These are phyloP conservation scores for Chelmon rostratus DNA, from an alignment of 2,797 vertebrate species.

Conservation along the genomic window DNA sequence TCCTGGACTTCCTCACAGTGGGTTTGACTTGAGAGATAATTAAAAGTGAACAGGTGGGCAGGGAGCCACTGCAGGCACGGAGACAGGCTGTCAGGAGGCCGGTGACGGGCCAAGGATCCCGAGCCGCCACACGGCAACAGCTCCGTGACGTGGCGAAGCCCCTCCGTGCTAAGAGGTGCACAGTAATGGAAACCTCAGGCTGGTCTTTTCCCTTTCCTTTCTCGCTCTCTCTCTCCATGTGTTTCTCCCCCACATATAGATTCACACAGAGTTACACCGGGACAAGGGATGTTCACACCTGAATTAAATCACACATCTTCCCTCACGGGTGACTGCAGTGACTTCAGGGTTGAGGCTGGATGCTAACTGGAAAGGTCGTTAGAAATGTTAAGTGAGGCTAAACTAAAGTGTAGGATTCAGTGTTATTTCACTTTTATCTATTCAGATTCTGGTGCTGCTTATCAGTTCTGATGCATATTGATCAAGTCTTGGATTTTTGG, in stretches of 20 bases:
- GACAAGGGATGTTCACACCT: slow-evolving; percentile 18
- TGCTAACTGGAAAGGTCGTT: neutral
- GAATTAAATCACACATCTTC: slow-evolving; percentile 39
- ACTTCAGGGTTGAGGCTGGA: slow-evolving; percentile 4
- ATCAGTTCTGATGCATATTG: neutral
- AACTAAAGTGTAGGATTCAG: too few relatives aligned
- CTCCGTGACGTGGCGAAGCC: slow-evolving; percentile 69
- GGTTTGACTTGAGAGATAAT: slow-evolving; percentile 73
- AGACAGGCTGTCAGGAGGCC: slow-evolving; percentile 69
- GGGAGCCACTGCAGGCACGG: slow-evolving; percentile 60
- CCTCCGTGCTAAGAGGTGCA: slow-evolving; percentile 49
- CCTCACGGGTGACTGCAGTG: slow-evolving; percentile 6
- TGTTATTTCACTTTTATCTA: too few relatives aligned
- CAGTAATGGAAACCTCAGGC: slow-evolving; percentile 59
- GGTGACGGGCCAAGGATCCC: slow-evolving; percentile 67
- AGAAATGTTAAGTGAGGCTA: too few relatives aligned
- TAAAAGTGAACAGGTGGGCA: slow-evolving; percentile 74
- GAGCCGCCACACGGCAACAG: slow-evolving; percentile 61
- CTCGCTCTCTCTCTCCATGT: neutral
- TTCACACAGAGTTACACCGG: neutral
- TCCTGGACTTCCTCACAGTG: slow-evolving; percentile 63
- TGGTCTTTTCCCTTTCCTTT: slow-evolving; percentile 6
- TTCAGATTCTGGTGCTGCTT: too few relatives aligned
- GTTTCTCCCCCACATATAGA: neutral
- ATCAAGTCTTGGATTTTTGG: neutral